Evolutionary conservation across 2,888 invertebrate genomes (phyloP).

Genomic region (Uloborus plumipes): DNA sequence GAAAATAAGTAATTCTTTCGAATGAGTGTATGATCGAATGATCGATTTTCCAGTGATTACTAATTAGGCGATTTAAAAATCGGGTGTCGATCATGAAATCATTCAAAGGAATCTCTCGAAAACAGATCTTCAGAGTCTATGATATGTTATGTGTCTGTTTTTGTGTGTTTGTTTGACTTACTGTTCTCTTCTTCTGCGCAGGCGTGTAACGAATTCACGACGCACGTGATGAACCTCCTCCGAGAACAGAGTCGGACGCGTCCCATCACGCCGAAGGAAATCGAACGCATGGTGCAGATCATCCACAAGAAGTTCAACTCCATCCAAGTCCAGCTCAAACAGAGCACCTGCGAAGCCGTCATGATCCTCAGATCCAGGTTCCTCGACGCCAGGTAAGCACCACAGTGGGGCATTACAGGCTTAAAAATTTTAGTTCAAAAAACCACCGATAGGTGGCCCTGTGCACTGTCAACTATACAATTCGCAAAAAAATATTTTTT

Average conservation of each 20-base stretch:
- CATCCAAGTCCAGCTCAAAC: slow-evolving; percentile 93
- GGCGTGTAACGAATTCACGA: slow-evolving; percentile 99
- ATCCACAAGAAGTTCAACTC: slow-evolving; percentile 98
- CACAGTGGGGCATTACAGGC: no score
- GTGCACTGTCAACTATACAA: no score
- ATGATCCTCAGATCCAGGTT: slow-evolving; percentile 95
- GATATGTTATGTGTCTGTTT: background rate
- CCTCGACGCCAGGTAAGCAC: slow-evolving; percentile 78
- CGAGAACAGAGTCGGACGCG: slow-evolving; percentile 96
- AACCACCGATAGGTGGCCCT: no score
- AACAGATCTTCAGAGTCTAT: no score
- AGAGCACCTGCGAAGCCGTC: slow-evolving; percentile 99
- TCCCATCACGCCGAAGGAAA: slow-evolving; percentile 98
- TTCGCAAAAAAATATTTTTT: no score
- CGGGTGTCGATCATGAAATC: no score
- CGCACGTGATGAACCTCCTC: slow-evolving; percentile 98
- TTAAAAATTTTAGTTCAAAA: no score
- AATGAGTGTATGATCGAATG: no score
- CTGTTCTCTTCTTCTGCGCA: slow-evolving; percentile 68
- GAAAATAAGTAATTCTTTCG: no score
- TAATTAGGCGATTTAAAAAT: no score
- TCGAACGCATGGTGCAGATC: slow-evolving; percentile 98
- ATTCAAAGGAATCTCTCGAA: no score
- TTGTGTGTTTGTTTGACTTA: background rate
- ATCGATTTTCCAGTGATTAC: no score